A percentile compares a stretch with the other conserved stretches of the same genome.
phyloP scores from a whole-genome alignment of 2,113 vertebrate species.

The Anoura caudifer region DNA sequence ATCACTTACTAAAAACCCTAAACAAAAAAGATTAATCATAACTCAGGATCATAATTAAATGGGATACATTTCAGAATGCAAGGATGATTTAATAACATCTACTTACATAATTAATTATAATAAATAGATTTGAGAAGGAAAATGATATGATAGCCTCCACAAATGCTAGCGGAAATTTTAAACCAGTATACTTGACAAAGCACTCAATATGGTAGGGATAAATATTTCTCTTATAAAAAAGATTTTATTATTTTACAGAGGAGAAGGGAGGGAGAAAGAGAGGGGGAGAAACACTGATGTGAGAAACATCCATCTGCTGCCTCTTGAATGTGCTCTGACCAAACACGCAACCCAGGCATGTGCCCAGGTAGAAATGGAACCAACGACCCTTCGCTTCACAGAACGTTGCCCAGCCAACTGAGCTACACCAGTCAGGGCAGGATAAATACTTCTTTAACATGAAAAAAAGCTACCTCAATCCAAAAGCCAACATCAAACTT shows the following conservation, averaged over 20 bases:
- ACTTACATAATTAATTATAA: neutral
- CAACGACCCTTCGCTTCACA: no score
- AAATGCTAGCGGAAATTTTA: neutral
- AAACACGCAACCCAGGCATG: no score
- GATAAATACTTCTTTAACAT: neutral
- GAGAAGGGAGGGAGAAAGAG: no score
- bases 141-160: neutral
- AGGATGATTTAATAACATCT: neutral
- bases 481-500: neutral
- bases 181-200: neutral
- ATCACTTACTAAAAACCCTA: neutral
- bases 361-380: no score
- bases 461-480: neutral
- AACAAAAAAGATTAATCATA: neutral
- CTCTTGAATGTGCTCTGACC: no score
- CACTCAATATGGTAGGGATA: neutral
- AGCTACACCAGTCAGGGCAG: no score
- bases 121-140: neutral
- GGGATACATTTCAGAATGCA: neutral
- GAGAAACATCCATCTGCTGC: no score
- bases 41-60: neutral
- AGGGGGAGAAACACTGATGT: no score
- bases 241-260: no score
- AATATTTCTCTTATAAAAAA: neutral
- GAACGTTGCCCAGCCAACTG: no score